Percentiles rank a stretch among this genome's conserved stretches.
phyloP scores from a whole-genome alignment of 2,888 invertebrate genomes.

The Malachius bipustulatus region DNA sequence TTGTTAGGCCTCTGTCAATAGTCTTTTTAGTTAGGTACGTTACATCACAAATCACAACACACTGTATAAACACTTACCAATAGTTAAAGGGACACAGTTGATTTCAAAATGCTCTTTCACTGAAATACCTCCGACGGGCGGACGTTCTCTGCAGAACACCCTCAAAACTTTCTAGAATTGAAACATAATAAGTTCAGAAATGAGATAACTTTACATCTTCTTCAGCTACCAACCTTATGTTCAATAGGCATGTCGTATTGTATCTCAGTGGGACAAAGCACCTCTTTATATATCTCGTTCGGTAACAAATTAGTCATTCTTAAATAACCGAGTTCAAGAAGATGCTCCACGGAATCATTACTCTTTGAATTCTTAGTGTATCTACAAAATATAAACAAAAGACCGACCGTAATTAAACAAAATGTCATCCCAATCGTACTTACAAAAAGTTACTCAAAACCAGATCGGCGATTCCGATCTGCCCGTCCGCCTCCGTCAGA shows the following conservation, averaged over 20 bases:
- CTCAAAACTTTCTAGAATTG: slow-evolving; percentile 62
- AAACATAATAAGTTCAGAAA: slow-evolving; percentile 3
- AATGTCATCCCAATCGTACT: slow-evolving; percentile 29
- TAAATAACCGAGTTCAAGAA: slow-evolving; percentile 90
- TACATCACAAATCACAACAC: too few species aligned
- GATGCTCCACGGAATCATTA: slow-evolving; percentile 95
- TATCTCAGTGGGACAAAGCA: slow-evolving; percentile 65
- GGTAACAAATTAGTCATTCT: slow-evolving; percentile 91
- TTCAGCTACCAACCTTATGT: slow-evolving; percentile 46
- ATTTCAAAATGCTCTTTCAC: slow-evolving; percentile 99
- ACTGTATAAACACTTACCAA: slow-evolving; percentile 58
- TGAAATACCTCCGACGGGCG: slow-evolving; percentile 96
- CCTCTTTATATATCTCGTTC: slow-evolving; percentile 87
- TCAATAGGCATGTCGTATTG: slow-evolving; percentile 84
- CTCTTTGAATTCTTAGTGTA: slow-evolving; percentile 94
- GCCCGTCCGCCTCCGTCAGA: slow-evolving; percentile 94
- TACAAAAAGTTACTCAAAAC: slow-evolving; percentile 90
- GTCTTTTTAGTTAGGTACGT: too few species aligned
- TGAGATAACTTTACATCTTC: slow-evolving; percentile 1
- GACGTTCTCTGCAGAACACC: slow-evolving; percentile 90
- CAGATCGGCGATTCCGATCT: slow-evolving; percentile 92
- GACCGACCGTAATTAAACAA: slow-evolving; percentile 3
- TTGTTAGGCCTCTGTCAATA: too few species aligned
- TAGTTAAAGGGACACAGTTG: slow-evolving; percentile 87
- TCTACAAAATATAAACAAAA: slow-evolving; percentile 35